These are phyloP conservation scores for Ageneiosus marmoratus DNA, from an alignment of 2,113 vertebrate genomes.

Conservation along the genomic window DNA sequence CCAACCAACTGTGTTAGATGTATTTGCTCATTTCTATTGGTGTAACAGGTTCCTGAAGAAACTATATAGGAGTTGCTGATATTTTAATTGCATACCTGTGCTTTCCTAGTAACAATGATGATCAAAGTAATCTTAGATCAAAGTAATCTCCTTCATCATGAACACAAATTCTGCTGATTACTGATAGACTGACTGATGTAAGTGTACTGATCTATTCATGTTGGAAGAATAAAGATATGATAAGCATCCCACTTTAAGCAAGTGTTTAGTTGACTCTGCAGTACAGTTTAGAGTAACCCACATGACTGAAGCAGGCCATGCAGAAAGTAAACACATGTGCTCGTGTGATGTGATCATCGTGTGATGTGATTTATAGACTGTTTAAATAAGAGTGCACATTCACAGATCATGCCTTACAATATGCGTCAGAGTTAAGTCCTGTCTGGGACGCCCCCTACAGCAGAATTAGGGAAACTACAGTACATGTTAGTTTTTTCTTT, in stretches of 20 bases:
- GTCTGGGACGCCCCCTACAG: slow-evolving; percentile 38
- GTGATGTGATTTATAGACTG: neutral
- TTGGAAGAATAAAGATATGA: neutral
- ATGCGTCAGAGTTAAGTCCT: neutral
- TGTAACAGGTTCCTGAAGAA: neutral
- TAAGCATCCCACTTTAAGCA: slow-evolving; percentile 44
- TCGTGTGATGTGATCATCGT: too few species aligned
- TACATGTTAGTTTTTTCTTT: neutral
- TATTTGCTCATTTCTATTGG: neutral
- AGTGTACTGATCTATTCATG: slow-evolving; percentile 4
- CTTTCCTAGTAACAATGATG: neutral
- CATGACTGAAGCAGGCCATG: slow-evolving; percentile 25
- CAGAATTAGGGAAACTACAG: slow-evolving; percentile 2
- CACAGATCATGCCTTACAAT: neutral
- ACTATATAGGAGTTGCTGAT: neutral
- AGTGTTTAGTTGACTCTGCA: slow-evolving; percentile 36
- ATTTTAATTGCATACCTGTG: neutral
- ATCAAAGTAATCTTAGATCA: too few species aligned
- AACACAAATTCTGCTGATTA: neutral
- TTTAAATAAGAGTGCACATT: slow-evolving; percentile 6
- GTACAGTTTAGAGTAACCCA: slow-evolving; percentile 30
- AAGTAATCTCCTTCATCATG: neutral
- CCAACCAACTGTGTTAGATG: too few species aligned
- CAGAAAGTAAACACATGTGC: neutral
- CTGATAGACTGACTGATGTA: neutral